These are phyloP conservation scores for Limnephilus lunatus DNA, from an alignment of 2,888 invertebrate genomes.

Conservation along the genomic window DNA sequence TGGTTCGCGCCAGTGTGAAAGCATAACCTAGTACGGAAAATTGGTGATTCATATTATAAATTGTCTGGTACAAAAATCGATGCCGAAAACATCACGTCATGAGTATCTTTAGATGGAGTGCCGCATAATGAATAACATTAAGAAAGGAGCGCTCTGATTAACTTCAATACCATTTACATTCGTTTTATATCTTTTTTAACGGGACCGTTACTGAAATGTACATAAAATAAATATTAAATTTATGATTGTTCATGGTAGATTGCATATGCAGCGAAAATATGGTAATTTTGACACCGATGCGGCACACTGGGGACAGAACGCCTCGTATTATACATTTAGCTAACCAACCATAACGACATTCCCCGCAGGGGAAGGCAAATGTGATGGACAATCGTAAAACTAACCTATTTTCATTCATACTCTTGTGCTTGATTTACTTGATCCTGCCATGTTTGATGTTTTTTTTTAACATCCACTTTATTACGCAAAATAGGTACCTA, in stretches of 20 bases:
- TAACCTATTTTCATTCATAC: neutral
- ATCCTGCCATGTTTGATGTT: no score
- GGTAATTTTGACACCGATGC: neutral
- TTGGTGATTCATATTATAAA: neutral
- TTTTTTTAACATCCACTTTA: no score
- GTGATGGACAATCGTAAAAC: neutral
- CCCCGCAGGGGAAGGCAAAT: neutral
- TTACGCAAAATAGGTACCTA: no score
- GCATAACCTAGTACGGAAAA: neutral
- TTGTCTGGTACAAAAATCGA: neutral
- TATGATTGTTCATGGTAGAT: neutral
- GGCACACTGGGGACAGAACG: neutral
- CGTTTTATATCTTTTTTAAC: neutral
- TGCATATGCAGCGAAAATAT: neutral
- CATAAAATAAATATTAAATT: neutral
- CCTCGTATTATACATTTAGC: neutral
- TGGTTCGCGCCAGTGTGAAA: neutral
- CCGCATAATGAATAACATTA: neutral
- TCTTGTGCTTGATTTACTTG: no score
- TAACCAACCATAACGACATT: neutral
- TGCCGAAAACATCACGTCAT: neutral
- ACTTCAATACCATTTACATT: neutral
- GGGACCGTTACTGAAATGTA: neutral
- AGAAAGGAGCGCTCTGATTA: neutral
- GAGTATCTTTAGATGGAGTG: neutral